Percentiles rank a stretch among this genome's conserved stretches.
Evolutionary conservation across 2,888 invertebrate genomes (phyloP).

Genomic region (Acleris emargana): DNA sequence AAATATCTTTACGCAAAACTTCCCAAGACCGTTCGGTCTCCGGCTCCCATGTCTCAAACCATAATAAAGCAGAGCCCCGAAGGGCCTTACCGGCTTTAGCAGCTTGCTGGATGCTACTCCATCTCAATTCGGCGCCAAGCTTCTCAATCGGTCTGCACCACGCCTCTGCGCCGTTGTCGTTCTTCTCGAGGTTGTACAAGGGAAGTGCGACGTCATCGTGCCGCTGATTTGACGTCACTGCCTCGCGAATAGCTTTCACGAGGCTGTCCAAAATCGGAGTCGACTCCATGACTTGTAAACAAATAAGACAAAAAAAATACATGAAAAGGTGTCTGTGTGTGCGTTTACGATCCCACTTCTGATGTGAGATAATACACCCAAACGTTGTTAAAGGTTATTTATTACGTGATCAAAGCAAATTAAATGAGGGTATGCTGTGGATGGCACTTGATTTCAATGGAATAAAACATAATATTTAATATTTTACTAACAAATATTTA

Average conservation of each 20-base stretch:
- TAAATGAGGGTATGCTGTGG: too few species aligned
- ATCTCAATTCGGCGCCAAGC: constrained; percentile 1
- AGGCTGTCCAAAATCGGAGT: too few species aligned
- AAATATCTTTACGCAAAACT: constrained; percentile 36
- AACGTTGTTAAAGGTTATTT: too few species aligned
- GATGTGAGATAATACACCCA: too few species aligned
- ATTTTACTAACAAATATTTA: too few species aligned
- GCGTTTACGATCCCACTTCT: too few species aligned
- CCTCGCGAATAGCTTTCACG: background rate
- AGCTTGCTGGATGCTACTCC: constrained; percentile 16
- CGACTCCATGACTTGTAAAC: too few species aligned
- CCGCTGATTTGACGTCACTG: constrained; percentile 8
- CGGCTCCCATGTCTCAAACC: constrained; percentile 39
- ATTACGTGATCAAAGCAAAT: too few species aligned
- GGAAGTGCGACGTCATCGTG: constrained; percentile 14
- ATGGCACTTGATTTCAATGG: too few species aligned
- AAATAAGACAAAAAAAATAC: too few species aligned
- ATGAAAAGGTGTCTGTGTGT: too few species aligned
- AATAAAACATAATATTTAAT: too few species aligned
- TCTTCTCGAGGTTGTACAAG: constrained; percentile 9
- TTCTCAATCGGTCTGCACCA: constrained; percentile 4
- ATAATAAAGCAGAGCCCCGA: constrained; percentile 38
- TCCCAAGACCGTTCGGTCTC: constrained; percentile 34
- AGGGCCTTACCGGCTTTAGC: constrained; percentile 27
- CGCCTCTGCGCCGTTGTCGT: constrained; percentile 8